Evolutionary conservation across 2,888 invertebrate species (phyloP), one percentile per base, ranked within the genome.

Genomic region (Helobdella robusta): DNA sequence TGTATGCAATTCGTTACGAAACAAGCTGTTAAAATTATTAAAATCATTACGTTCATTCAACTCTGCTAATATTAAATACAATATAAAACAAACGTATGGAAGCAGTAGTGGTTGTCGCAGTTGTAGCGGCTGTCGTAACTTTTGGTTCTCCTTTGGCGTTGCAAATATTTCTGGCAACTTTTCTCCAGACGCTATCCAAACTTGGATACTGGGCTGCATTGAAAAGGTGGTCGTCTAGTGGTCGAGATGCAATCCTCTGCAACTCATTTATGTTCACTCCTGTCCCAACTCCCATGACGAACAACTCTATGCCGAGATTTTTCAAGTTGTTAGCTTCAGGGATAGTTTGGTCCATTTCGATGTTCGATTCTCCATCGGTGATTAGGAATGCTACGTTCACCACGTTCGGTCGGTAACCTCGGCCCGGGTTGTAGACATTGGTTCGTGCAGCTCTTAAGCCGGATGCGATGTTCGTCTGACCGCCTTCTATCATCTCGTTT

Each of bases 361-460:
- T 69, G 63, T 74, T 76, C 18, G 76, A 74, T 23, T 75, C 69
- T 66, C 77, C 77, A 60, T 77, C 74, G 1, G 74, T 73, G 32
- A 75, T 64, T 15, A 75, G 63, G 5, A 75, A 59, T n/a, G 70
- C 73, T n/a, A 74, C 68, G 62, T 74, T 73, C 23, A 68, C 69
- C n/a, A 70, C 58, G 6, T 75, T 68, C 62, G 75, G 75, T 3
- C 28, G 44, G 32, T 52, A 50, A n/a, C 75, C 76, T 36, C 73
- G 72, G 18, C 50, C 64, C 4, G 68, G 64, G 1, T 70, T 69
- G 65, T 74, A 75, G 73, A 76, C 71, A 18, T 68, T 64, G 2
- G 67, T 60, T 5, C 70, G 63, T 70, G 74, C 72, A 1, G 69
- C 60, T 44, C 68, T 30, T 8, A 76, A 50, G 4, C 72, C 75